Base-by-base conservation (phyloP, 2,888 invertebrate genomes). In the Cyrtodaria siliqua region DNA sequence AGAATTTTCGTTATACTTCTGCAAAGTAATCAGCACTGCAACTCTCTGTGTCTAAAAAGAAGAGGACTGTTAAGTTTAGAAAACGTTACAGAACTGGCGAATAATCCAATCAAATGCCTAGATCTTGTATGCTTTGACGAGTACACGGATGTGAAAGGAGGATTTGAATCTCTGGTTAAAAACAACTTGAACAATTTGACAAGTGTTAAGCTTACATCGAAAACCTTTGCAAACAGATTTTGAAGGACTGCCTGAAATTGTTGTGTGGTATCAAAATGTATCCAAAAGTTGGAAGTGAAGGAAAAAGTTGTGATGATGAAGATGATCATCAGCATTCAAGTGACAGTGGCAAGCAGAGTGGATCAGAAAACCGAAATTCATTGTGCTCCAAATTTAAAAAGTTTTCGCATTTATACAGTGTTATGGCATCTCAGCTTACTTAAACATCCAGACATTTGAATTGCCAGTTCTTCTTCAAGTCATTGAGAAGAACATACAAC, bases 81-180 rank as follows among this genome's bases (percentile, higher is more conserved):
- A 1, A 73, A 73, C 53, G 29, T 73, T 3, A 3, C 57, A 50
- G 23, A 49, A 44, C 27, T 78, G 9, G 55, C 61, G 18, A 55
- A 73, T n/a, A 78, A 73, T 57, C 18, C 42, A 1, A 33, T 78
- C 16, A 52, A 57, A 33, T 60, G 33, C 6, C 12, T 72, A 9
- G 63, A 63, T 16, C 29, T 77, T 16, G 29, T 59, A 9, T 52
- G 49, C n/a, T 68, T 60, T 64, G 60, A 70, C 60, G 64, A 61
- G 33, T 69, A 61, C 29, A n/a, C 33, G 47, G 18, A 18, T 18
- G 23, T 55, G 2, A 26, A 26, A 20, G 55, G 29, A 14, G 64
- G 29, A n/a, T 49, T 52, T 49, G 23, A 24, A 52, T 8, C 16
- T 49, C 47, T 75, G 16, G 47, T 75, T 9, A 27, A 69, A 40